Percentiles rank a stretch among this genome's conserved stretches.
These are phyloP conservation scores for Petrolisthes manimaculis DNA, from an alignment of 2,888 invertebrate genomes.

Conservation along the genomic window DNA sequence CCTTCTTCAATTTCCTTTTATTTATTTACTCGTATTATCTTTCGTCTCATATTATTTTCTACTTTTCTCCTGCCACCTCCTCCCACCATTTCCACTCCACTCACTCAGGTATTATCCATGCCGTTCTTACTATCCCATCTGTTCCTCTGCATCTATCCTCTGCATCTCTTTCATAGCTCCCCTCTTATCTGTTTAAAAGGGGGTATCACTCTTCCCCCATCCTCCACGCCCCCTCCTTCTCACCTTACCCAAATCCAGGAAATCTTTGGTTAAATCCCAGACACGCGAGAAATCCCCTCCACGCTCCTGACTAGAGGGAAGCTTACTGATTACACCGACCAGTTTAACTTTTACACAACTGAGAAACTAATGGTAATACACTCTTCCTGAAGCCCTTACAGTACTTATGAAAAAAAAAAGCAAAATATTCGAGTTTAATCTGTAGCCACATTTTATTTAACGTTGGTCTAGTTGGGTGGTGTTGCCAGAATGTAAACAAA, in stretches of 20 bases:
- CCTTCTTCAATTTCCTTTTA: not conserved
- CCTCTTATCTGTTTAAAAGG: not conserved
- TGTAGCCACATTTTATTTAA: no score
- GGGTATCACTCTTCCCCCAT: not conserved
- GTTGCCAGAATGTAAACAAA: not conserved
- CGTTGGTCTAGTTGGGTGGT: no score
- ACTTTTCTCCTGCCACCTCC: not conserved
- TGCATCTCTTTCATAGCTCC: not conserved
- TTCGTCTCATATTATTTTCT: no score
- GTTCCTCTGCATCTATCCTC: not conserved
- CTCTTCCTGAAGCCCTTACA: no score
- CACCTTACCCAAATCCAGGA: constrained; percentile 7
- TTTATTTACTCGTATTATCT: no score
- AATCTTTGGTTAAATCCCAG: constrained; percentile 8
- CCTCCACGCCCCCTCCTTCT: not conserved
- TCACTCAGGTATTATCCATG: not conserved
- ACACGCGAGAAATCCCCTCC: constrained; percentile 8
- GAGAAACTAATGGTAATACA: no score
- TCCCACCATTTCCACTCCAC: not conserved
- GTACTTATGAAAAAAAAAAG: no score
- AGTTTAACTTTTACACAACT: no score
- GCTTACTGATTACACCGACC: not conserved
- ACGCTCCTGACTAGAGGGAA: not conserved
- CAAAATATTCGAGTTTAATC: no score
- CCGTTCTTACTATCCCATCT: not conserved